Base-by-base conservation (phyloP, 1,140 invertebrate genomes). In the Uloborus diversus region DNA sequence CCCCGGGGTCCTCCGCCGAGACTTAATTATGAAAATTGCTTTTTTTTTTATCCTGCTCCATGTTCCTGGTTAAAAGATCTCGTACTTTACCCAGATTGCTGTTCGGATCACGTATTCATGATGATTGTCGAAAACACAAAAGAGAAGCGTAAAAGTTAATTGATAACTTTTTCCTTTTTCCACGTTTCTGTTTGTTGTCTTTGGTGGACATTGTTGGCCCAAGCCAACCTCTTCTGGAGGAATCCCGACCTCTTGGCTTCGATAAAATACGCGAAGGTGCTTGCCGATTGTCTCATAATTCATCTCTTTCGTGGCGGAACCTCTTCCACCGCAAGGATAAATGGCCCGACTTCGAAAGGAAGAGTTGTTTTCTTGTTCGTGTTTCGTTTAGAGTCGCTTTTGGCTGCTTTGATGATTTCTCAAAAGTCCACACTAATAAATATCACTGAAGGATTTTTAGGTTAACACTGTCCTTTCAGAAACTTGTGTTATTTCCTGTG, bases 11-110 rank as follows among this genome's bases (percentile, higher is more conserved):
- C 9, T 17, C 9, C 37, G 25, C 1, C 14, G 51, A 57, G 51
- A 70, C 68, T 70, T 70, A 70, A 70, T 70, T 70, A 70, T 56
- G 49, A 70, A 70, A 57, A 70, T 70, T 56, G 68, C 25, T 17
- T 28, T 68, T 64, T 64, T 9, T 9, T n/a, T n/a, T n/a, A n/a
- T 42, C 17, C 37, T 9, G 37, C 9, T 42, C 37, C 17, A 13
- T 42, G 37, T 42, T 42, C 37, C 37, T 42, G 37, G 37, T 42
- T 42, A 17, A n/a, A n/a, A n/a, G n/a, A n/a, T n/a, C n/a, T n/a
- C n/a, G n/a, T n/a, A n/a, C n/a, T n/a, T n/a, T n/a, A n/a, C n/a
- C n/a, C n/a, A n/a, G n/a, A n/a, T n/a, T n/a, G n/a, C 17, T 28
- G 62, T 65, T 33, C 62, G 35, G 47, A 65, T 65, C 62, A 65